Evolutionary conservation across 2,113 vertebrate species (phyloP).

Genomic region (Chiloscyllium plagiosum): DNA sequence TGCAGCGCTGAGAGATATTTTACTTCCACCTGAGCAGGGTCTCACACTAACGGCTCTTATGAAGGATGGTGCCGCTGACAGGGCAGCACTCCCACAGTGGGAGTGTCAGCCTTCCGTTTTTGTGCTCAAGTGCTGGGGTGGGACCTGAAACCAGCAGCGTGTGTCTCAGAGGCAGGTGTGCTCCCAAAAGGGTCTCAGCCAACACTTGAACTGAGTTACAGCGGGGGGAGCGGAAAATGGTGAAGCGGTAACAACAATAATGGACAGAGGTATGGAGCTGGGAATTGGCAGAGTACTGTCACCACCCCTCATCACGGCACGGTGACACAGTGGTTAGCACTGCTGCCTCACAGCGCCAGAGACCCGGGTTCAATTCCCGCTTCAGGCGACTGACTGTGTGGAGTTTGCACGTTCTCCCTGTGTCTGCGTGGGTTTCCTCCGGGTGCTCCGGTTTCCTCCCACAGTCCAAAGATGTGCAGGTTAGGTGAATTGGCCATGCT

Average conservation of each 20-base stretch:
- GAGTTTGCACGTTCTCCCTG: no score
- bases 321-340: no score
- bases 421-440: no score
- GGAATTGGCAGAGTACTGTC: not conserved
- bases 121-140: not conserved
- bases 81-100: not conserved
- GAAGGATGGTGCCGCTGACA: not conserved
- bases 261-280: not conserved
- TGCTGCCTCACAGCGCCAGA: no score
- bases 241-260: not conserved
- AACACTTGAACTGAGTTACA: not conserved
- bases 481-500: no score
- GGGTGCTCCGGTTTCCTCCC: no score
- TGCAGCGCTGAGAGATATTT: not conserved
- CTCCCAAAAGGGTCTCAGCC: not conserved
- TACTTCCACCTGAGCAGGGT: not conserved
- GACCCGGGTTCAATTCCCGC: no score
- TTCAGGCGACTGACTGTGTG: no score
- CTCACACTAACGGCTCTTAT: not conserved
- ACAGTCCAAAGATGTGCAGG: no score
- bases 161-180: not conserved
- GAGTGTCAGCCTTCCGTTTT: no score
- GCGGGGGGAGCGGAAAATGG: not conserved
- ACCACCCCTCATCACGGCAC: not conserved
- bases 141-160: not conserved